These are phyloP conservation scores for Aleadryas rufinucha DNA, from an alignment of 2,113 vertebrate genomes.

Conservation along the genomic window DNA sequence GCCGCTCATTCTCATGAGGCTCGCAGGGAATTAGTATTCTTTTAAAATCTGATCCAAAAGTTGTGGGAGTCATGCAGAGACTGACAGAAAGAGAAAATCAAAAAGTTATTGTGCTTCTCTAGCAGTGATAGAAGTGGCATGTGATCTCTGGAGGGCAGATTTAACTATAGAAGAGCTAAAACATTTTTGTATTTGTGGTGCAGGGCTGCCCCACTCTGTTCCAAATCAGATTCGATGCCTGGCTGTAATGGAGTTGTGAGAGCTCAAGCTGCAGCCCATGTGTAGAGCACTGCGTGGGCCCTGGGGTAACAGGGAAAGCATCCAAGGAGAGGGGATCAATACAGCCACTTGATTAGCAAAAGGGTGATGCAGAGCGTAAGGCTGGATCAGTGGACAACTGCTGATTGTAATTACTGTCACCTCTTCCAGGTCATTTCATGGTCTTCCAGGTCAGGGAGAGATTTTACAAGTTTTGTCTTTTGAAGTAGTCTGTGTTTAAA, in stretches of 20 bases:
- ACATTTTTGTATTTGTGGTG: not conserved
- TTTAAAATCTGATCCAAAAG: conserved; percentile 20
- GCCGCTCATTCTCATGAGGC: not conserved
- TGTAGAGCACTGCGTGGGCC: not conserved
- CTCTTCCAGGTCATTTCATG: not conserved
- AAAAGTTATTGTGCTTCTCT: not conserved
- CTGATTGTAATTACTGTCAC: not conserved
- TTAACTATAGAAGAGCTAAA: not conserved
- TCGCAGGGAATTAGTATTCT: not conserved
- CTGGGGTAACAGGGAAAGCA: not conserved
- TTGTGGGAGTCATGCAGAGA: not conserved
- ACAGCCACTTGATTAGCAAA: conserved; percentile 3
- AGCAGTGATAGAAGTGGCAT: not conserved
- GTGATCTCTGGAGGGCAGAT: not conserved
- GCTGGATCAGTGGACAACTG: not conserved
- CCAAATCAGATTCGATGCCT: not conserved
- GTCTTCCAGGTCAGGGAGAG: not conserved
- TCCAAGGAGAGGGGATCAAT: conserved; percentile 41
- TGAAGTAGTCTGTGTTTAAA: not conserved
- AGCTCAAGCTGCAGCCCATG: not conserved
- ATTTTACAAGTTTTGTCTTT: not conserved
- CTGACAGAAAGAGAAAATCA: not conserved
- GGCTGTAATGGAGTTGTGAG: not conserved
- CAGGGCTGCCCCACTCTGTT: not conserved
- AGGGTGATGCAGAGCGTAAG: not conserved